These are phyloP conservation scores for Mus caroli DNA, from an alignment of 2,797 vertebrate species.

Conservation along the genomic window DNA sequence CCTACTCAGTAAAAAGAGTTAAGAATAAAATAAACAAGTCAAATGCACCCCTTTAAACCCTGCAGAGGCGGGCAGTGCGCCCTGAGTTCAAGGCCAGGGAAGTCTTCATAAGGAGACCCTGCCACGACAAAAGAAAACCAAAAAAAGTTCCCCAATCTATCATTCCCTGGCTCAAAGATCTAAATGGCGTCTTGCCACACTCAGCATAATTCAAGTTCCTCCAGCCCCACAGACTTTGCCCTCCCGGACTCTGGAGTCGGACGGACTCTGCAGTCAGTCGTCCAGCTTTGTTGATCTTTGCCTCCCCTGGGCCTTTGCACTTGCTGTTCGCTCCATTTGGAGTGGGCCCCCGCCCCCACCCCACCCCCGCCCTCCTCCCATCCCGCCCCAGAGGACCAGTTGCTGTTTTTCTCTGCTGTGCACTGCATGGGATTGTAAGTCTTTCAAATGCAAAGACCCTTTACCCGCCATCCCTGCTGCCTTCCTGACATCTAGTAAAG, in stretches of 20 bases:
- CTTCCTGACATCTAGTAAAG: neutral
- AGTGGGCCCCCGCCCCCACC: too few relatives aligned
- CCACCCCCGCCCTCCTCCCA: too few relatives aligned
- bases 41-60: neutral
- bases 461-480: rapidly evolving
- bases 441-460: neutral
- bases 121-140: neutral
- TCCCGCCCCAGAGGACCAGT: too few relatives aligned
- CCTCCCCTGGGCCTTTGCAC: neutral
- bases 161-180: neutral
- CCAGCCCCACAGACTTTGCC: too few relatives aligned
- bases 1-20: neutral
- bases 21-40: neutral
- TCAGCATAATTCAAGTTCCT: neutral
- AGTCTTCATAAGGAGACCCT: neutral
- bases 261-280: neutral
- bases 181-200: neutral
- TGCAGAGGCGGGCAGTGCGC: neutral
- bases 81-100: too few relatives aligned
- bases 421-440: neutral
- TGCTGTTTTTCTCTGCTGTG: neutral
- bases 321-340: neutral
- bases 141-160: neutral
- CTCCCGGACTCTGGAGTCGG: too few relatives aligned
- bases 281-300: too few relatives aligned